Evolutionary conservation across 1,140 invertebrate genomes (phyloP), one percentile per base, ranked within the genome.

Genomic region (Aleiodes sp.): DNA sequence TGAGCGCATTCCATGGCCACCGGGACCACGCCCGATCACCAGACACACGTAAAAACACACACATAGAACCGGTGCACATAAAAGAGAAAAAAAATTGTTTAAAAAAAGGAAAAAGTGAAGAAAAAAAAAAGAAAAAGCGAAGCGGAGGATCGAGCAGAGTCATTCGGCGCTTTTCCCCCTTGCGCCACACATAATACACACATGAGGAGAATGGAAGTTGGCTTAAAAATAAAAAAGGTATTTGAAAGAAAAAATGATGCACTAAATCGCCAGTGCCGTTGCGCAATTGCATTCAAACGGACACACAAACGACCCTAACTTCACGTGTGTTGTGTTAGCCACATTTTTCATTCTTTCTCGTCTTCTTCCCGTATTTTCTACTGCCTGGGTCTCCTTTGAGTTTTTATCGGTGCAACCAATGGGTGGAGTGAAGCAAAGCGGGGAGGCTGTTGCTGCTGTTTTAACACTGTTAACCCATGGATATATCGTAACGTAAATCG

Each of bases 1-100:
- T 86, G 84, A 86, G 83, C 84, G 84, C 83, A 86, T 86, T 86
- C 84, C 84, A 84, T 83, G 83, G 83, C 82, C 83, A 84, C 80
- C 76, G 81, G 78, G 81, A 85, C 84, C 84, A 85, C 83, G 83
- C 84, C 84, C 84, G 82, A 84, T 76, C 76, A 82, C 80, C 78
- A 76, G 70, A 75, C 46, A 60, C 43, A 39, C 33, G 60, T 52
- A 65, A 2, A 24, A 9, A 52, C 16, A 52, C 39, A 4, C 21
- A 24, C 6, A 21, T 19, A 46, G 19, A n/a, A 52, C 46, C 46
- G 46, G 46, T 52, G 21, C 21, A 52, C 46, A 52, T 52, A 52
- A 43, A 43, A 43, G 39, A 43, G 16, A 52, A 21, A 16, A 9
- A 52, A 52, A 52, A 52, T n/a, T n/a, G n/a, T n/a, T n/a, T n/a